Evolutionary conservation across 1,140 invertebrate genomes (phyloP), one percentile per base, ranked within the genome.

Genomic region (Physella acuta): DNA sequence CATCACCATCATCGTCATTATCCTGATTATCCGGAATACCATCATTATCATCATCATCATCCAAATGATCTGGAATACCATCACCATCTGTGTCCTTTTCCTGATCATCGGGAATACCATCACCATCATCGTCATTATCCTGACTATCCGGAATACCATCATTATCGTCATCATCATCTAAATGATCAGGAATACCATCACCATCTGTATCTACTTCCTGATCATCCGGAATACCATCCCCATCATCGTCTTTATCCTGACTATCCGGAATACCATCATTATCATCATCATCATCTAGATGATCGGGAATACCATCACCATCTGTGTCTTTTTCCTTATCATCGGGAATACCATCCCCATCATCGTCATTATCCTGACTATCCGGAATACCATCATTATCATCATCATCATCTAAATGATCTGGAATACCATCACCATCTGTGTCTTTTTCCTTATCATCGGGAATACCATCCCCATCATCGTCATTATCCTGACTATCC

Each of bases 1-100:
- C 36, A 36, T 37, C 33, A 37, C 28, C 28, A n/a, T 61, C 36
- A 39, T 61, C 36, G 39, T 61, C 33, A 24, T 61, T 34, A n/a
- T 84, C 80, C 52, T 78, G 51, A 52, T 78, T 52, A 58, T 81
- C 77, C 14, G 76, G 76, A 53, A 81, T 77, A 28, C 76, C 76
- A 66, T 81, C 76, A 51, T 75, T 73, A 71, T 79, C 64, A 20
- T 53, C 52, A 34, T 58, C 30, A 31, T 56, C 55, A 56, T 56
- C 55, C 30, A 4, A 4, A 14, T 11, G 14, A 56, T 4, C n/a
- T 31, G 11, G 28, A 28, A 14, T 31, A 56, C 61, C 58, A 70
- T 70, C 28, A 30, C 62, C 59, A 68, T 63, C 53, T 55, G 60
- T 26, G n/a, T 82, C n/a, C n/a, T n/a, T n/a, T n/a, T n/a, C 77